These are phyloP conservation scores for Manacus vitellinus DNA, from an alignment of 2,113 vertebrate genomes.

Conservation along the genomic window DNA sequence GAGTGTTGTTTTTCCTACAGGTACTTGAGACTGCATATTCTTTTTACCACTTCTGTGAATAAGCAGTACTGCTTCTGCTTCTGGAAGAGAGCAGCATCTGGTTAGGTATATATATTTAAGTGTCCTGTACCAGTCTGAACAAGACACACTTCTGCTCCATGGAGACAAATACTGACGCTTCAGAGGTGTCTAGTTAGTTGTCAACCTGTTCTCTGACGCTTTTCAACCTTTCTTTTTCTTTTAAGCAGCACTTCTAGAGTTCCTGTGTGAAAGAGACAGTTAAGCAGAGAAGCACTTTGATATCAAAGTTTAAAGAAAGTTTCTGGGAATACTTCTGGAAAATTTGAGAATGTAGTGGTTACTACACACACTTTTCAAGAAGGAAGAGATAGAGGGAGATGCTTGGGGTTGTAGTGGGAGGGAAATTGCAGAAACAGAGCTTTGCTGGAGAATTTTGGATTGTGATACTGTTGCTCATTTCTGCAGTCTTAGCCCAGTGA, in stretches of 20 bases:
- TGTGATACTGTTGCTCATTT: background rate
- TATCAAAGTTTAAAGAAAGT: background rate
- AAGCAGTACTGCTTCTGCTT: background rate
- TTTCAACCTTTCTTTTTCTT: background rate
- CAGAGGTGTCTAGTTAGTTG: background rate
- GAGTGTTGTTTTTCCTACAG: background rate
- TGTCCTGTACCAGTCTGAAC: background rate
- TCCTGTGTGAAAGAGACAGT: background rate
- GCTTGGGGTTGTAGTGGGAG: background rate
- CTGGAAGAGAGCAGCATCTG: background rate
- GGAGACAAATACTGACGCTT: background rate
- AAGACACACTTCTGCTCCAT: background rate
- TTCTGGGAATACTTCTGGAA: background rate
- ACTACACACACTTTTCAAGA: fast-evolving
- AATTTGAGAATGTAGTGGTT: background rate
- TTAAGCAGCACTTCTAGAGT: background rate
- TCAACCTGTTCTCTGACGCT: background rate
- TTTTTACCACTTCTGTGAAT: background rate
- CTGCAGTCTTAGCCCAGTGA: background rate
- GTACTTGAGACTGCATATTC: background rate
- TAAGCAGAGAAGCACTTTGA: background rate
- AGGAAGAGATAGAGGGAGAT: background rate
- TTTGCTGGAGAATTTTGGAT: background rate
- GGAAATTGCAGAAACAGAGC: background rate
- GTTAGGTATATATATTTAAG: background rate